A percentile compares a stretch with the other conserved stretches of the same genome.
Conservation (phyloP, 1,140 invertebrate species). For the Goniozus legneri region DNA sequence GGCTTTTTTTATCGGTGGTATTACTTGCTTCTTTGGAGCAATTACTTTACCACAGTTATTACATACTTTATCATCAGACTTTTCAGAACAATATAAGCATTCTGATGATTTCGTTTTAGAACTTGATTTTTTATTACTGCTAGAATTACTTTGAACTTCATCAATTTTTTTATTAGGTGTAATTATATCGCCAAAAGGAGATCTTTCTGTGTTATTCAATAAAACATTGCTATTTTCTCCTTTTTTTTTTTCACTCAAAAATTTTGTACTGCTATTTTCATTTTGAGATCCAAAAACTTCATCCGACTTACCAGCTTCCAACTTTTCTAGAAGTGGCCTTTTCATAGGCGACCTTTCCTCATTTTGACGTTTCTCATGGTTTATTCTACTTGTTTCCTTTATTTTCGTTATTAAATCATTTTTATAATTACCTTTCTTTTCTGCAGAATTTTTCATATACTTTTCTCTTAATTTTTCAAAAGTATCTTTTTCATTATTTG, state of each 20-base stretch:
- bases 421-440: slow-evolving; percentile 33
- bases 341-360: slow-evolving; percentile 21
- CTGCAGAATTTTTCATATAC: slow-evolving; percentile 25
- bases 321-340: slow-evolving; percentile 35
- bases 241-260: too few species aligned
- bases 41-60: slow-evolving; percentile 4
- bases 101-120: not conserved
- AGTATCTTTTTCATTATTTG: slow-evolving; percentile 10
- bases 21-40: slow-evolving; percentile 6
- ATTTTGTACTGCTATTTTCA: not conserved
- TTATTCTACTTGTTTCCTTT: slow-evolving; percentile 25
- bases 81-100: not conserved
- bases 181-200: not conserved
- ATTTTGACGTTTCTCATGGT: slow-evolving; percentile 37
- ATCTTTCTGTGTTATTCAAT: not conserved
- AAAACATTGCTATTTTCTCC: not conserved
- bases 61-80: not conserved
- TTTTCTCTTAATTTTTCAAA: slow-evolving; percentile 41
- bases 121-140: not conserved
- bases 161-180: not conserved
- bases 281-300: slow-evolving; percentile 29
- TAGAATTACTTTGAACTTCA: not conserved
- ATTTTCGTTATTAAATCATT: slow-evolving; percentile 32
- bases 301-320: slow-evolving; percentile 33
- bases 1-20: not conserved